phyloP scores from a whole-genome alignment of 1,140 invertebrate species.

The Galendromus occidentalis region DNA sequence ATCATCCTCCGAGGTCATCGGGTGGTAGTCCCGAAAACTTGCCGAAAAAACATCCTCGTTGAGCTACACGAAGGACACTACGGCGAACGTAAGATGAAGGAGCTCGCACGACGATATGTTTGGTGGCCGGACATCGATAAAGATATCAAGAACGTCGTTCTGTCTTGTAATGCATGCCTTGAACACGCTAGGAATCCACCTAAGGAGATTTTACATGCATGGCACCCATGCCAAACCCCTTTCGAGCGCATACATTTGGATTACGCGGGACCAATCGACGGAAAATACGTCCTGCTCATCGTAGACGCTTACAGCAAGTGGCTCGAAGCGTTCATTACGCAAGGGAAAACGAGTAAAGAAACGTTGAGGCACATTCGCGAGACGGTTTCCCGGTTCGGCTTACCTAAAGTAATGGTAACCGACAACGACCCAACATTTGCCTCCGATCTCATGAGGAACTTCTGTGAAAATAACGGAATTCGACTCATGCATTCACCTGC shows the following conservation, averaged over 20 bases:
- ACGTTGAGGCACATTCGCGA: conserved; percentile 21
- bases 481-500: conserved; percentile 25
- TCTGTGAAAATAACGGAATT: conserved; percentile 27
- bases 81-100: conserved; percentile 24
- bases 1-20: conserved; percentile 12
- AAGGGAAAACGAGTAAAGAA: conserved; percentile 15
- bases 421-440: conserved; percentile 30
- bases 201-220: background rate
- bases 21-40: conserved; percentile 20
- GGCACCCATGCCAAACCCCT: conserved; percentile 16
- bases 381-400: conserved; percentile 27
- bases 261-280: conserved; percentile 23
- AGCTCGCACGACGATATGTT: conserved; percentile 20
- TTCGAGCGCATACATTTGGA: conserved; percentile 24
- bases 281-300: conserved; percentile 18
- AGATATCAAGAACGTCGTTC: conserved; percentile 17
- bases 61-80: conserved; percentile 22
- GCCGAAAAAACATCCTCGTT: conserved; percentile 18
- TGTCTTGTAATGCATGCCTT: too few relatives aligned
- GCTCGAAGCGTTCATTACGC: conserved; percentile 20
- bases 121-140: conserved; percentile 26
- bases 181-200: too few relatives aligned
- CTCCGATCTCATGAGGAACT: conserved; percentile 26
- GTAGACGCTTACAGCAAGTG: conserved; percentile 24
- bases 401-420: conserved; percentile 26